A percentile compares a stretch with the other conserved stretches of the same genome.
These are phyloP conservation scores for Collichthys lucidus DNA, from an alignment of 2,113 vertebrate genomes.

Conservation along the genomic window DNA sequence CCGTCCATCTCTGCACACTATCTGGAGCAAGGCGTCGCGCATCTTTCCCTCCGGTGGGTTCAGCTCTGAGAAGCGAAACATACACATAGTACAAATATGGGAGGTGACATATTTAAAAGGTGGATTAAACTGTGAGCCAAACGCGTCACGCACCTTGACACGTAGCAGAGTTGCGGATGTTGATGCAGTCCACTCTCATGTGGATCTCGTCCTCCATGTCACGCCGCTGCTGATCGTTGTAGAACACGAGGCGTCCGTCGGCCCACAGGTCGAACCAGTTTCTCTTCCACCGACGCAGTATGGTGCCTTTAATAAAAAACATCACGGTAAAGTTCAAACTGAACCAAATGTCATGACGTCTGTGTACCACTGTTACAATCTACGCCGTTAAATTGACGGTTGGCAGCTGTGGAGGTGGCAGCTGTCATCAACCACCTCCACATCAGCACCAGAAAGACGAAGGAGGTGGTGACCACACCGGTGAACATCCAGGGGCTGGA, in stretches of 20 bases:
- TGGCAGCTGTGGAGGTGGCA: too few relatives aligned
- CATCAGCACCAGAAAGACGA: too few relatives aligned
- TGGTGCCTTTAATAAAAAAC: conserved; percentile 84
- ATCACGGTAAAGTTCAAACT: background rate
- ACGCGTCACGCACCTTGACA: conserved; percentile 86
- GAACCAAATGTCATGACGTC: background rate
- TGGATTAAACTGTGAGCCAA: background rate
- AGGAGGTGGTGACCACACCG: too few relatives aligned
- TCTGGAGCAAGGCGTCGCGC: conserved; percentile 91
- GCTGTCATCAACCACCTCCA: too few relatives aligned
- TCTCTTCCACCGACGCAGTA: conserved; percentile 95
- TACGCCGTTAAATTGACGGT: too few relatives aligned
- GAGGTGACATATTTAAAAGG: background rate
- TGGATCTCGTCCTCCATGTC: conserved; percentile 94
- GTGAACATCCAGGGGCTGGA: too few relatives aligned
- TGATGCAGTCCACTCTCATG: conserved; percentile 93
- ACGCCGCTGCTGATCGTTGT: conserved; percentile 89
- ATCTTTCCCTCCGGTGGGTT: conserved; percentile 91
- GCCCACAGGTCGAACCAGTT: conserved; percentile 98
- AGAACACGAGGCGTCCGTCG: conserved; percentile 92
- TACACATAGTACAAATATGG: background rate
- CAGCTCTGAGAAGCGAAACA: conserved; percentile 82
- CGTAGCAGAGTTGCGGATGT: conserved; percentile 88
- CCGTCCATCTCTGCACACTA: conserved; percentile 93
- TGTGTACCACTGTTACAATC: background rate